phyloP scores from a whole-genome alignment of 2,888 invertebrate species.

The Lasioglossum figueresi region DNA sequence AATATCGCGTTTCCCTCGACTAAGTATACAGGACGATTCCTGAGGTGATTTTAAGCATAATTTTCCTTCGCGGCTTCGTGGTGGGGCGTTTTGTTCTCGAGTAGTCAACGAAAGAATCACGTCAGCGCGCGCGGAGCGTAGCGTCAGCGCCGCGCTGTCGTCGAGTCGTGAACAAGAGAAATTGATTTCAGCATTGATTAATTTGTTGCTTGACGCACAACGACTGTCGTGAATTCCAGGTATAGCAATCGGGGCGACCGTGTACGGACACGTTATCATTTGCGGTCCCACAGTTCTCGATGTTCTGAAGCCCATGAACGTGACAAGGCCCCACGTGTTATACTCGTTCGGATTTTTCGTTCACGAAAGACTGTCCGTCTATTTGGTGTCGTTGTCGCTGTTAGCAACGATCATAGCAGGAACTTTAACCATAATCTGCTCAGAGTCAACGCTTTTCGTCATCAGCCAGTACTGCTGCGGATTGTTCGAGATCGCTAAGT shows the following conservation, averaged over 20 bases:
- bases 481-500: slow-evolving; percentile 35
- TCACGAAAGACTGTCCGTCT: neutral
- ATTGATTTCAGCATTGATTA: no score
- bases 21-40: neutral
- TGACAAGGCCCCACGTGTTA: neutral
- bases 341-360: neutral
- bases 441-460: neutral
- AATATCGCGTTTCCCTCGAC: neutral
- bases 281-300: neutral
- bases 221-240: neutral
- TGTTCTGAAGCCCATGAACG: neutral
- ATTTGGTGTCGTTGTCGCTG: neutral
- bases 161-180: no score
- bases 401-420: neutral
- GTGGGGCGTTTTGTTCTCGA: no score
- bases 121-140: no score
- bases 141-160: no score
- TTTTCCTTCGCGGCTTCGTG: no score
- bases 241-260: neutral
- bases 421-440: neutral
- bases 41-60: no score
- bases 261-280: neutral
- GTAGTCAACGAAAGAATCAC: no score
- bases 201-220: neutral
- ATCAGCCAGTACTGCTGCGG: slow-evolving; percentile 11